Conservation (phyloP, 2,797 vertebrate genomes). For the Alcedo atthis region DNA sequence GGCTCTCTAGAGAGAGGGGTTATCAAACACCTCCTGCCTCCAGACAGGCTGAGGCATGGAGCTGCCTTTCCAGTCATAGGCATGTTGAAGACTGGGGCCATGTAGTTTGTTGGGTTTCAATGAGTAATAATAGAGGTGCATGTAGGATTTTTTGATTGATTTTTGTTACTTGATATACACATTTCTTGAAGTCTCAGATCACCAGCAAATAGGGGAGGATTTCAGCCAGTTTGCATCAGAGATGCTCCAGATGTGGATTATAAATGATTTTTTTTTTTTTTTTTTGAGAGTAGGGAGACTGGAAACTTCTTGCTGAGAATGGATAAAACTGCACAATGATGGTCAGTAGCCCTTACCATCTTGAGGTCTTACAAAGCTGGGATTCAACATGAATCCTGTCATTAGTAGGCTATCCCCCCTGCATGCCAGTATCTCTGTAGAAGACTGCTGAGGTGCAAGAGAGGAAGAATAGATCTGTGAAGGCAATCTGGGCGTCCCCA, state of each 20-base stretch:
- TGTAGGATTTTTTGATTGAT: background rate
- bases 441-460: background rate
- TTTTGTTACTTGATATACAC: background rate
- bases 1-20: background rate
- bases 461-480: background rate
- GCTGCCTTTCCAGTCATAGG: background rate
- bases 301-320: background rate
- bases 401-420: background rate
- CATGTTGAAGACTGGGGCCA: background rate
- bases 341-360: background rate
- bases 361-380: background rate
- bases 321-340: background rate
- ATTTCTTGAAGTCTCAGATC: background rate
- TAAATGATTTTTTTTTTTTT: background rate
- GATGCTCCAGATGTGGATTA: background rate
- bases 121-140: background rate
- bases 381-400: background rate
- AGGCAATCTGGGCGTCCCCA: background rate
- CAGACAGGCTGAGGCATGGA: background rate
- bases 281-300: background rate
- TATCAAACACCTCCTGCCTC: background rate
- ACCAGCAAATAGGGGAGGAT: background rate
- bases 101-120: background rate
- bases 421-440: background rate
- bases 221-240: background rate